Evolutionary conservation across 2,113 vertebrate genomes (phyloP), one percentile per base, ranked within the genome.

Genomic region (Rhabdomys dilectus): DNA sequence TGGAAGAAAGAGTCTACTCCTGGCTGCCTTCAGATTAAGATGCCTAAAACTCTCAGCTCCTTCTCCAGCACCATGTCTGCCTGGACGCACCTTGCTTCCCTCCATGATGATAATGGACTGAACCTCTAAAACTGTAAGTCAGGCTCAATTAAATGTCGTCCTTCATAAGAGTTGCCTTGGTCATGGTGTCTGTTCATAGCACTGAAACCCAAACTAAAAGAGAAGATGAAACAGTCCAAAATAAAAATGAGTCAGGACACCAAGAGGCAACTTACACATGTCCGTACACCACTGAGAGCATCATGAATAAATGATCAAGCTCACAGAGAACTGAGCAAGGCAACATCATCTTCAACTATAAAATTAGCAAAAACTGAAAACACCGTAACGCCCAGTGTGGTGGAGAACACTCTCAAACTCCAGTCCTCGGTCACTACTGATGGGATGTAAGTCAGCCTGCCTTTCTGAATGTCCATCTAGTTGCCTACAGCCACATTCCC

Each of bases 211-310:
- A 34, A 34, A 66, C 64, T 34, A 68, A 68, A 13, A 68, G 13
- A 36, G 5, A 68, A 68, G 66, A 36, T 88, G 42, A 66, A 96
- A 86, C 16, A 48, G 3, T 62, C 24, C 17, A 93, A 94, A 93
- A 93, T 87, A 89, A 96, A 97, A 97, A 91, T 31, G 77, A 60
- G 42, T 73, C 85, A 53, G 17, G 16, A 42, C 21, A 8, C 78
- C 84, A 87, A 91, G 85, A 95, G 48, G 36, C 42, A 76, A 58
- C 51, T 36, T 12, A 56, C 36, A 34, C n/a, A 73, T 60, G 88
- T n/a, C 39, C 34, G 80, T 34, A 45, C 36, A 84, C 36, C 82
- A 85, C 62, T 62, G 72, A 94, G 21, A 58, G 81, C 29, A 12
- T 85, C 60, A 31, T 31, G 72, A 84, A 86, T 51, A 91, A 81